Evolutionary conservation across 2,797 vertebrate genomes (phyloP), one percentile per base, ranked within the genome.

Genomic region (Denticeps clupeoides): DNA sequence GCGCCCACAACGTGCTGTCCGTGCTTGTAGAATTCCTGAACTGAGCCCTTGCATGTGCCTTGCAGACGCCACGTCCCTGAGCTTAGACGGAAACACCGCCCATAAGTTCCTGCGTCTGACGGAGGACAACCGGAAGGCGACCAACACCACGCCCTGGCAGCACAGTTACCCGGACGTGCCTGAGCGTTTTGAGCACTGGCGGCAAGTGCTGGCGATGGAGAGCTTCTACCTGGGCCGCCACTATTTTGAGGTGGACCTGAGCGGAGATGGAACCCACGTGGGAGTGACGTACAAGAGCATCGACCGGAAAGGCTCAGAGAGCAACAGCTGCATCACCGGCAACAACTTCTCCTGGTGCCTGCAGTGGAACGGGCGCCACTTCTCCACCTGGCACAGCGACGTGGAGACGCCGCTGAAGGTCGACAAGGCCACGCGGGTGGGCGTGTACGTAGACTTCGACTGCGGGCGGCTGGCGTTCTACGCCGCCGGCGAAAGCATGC

Each of bases 71-170:
- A 35, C 60, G 12, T 44, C 58, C 0, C 27, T 86, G 40, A 71
- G 3, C 0, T 74, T 87, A 1, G 84, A 85, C n/a, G 63, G 57
- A 0, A 69, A 75, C 28, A 82, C 87, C 0, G 82, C 83, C 2
- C 90, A 93, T 63, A 83, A 77, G 62, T 93, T 89, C 62, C 84
- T 93, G 40, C 81, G 89, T 0, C 71, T 93, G 56, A 84, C 85
- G 0, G 82, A 89, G 13, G 78, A 82, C 2, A 87, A 84, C 29
- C 45, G 65, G 54, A 88, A 87, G 59, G 81, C 83, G 53, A 85
- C 82, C 8, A 90, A 85, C 71, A 78, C 83, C 19, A 78, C 81
- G 0, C 86, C 87, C 0, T 89, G 87, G 88, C 86, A 89, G 47
- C 86, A 89, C 5, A 62, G 70, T 0, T 89, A 90, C 31, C 81